Evolutionary conservation across 2,888 invertebrate species (phyloP).

Genomic region (Chalcosyrphus nemorum): DNA sequence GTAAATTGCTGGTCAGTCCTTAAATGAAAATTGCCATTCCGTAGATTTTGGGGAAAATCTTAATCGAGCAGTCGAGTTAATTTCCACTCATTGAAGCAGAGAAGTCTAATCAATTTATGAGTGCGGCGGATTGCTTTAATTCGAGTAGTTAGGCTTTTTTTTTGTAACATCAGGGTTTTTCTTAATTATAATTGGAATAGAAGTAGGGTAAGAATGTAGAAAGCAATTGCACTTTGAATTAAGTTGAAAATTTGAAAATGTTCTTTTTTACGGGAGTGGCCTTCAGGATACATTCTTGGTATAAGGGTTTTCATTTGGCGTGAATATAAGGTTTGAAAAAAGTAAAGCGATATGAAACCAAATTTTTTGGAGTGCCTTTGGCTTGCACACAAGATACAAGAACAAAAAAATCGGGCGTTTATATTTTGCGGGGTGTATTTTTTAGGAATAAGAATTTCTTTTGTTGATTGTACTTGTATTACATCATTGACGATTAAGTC

Average conservation of each 20-base stretch:
- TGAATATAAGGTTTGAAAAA: too few species aligned
- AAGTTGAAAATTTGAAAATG: not conserved
- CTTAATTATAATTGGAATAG: not conserved
- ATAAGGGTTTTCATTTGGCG: too few species aligned
- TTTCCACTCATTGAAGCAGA: not conserved
- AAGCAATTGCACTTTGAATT: not conserved
- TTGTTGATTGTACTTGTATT: too few species aligned
- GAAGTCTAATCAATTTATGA: slow-evolving; percentile 14
- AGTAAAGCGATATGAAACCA: too few species aligned
- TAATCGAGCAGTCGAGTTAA: slow-evolving; percentile 11
- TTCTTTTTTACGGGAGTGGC: not conserved
- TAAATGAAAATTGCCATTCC: slow-evolving; percentile 11
- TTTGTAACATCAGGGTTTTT: not conserved
- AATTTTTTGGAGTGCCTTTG: too few species aligned
- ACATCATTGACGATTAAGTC: too few species aligned
- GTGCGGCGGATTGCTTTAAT: not conserved
- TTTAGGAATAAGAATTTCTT: too few species aligned
- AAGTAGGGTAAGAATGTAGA: too few species aligned
- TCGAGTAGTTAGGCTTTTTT: not conserved
- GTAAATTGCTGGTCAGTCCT: slow-evolving; percentile 17
- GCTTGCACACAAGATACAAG: too few species aligned
- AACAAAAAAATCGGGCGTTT: too few species aligned
- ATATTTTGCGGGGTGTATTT: too few species aligned
- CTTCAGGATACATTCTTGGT: not conserved
- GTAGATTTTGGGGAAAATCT: slow-evolving; percentile 12